These are phyloP conservation scores for Nyctibius bracteatus DNA, from an alignment of 2,113 vertebrate genomes.

Conservation along the genomic window DNA sequence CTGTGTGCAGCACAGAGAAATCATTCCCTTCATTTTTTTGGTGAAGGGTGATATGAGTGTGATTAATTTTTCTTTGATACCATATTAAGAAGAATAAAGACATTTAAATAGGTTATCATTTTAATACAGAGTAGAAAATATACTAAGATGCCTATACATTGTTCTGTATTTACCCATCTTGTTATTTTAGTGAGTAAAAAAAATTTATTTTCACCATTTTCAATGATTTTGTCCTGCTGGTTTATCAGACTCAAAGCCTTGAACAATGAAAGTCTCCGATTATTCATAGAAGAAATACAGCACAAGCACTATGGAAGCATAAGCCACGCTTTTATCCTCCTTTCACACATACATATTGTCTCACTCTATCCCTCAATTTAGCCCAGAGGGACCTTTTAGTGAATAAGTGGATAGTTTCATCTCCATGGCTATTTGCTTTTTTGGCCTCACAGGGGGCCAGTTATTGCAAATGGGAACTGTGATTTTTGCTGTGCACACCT, in stretches of 20 bases:
- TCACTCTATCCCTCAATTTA: neutral
- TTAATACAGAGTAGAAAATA: neutral
- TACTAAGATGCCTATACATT: neutral
- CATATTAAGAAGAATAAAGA: neutral
- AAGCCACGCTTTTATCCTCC: neutral
- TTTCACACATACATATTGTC: neutral
- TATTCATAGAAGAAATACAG: neutral
- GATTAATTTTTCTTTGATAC: neutral
- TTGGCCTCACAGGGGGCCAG: neutral
- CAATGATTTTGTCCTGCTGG: neutral
- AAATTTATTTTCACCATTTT: neutral
- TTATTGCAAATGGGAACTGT: neutral
- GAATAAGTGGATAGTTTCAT: neutral
- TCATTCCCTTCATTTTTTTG: neutral
- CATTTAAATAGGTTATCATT: neutral
- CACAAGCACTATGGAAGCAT: neutral
- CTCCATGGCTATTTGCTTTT: neutral
- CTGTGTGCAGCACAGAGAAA: neutral
- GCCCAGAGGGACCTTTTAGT: neutral
- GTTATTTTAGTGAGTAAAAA: neutral
- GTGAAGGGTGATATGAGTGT: neutral
- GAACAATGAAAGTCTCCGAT: neutral
- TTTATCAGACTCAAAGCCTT: neutral
- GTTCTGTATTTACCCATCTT: neutral
- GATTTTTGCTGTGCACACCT: neutral